Conservation (phyloP, 2,888 invertebrate genomes). For the Beris chalybata region DNA sequence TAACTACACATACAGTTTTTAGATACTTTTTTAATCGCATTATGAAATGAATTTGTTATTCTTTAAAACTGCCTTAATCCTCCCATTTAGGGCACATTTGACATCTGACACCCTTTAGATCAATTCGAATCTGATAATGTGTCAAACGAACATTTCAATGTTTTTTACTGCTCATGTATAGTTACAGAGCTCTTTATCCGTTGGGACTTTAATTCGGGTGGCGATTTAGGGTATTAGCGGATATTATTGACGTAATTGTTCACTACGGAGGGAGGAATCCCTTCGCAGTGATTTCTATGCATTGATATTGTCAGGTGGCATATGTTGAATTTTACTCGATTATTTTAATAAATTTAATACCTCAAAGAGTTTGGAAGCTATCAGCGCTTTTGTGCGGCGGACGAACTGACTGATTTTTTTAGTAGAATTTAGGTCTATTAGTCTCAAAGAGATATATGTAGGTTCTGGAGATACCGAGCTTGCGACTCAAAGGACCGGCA, state of each 20-base stretch:
- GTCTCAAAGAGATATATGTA: too few species aligned
- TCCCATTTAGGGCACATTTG: constrained; percentile 27
- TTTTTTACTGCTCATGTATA: background rate
- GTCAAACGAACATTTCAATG: constrained; percentile 19
- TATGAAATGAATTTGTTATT: constrained; percentile 31
- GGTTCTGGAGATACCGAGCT: too few species aligned
- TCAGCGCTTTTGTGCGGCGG: too few species aligned
- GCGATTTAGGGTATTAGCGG: background rate
- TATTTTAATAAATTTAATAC: too few species aligned
- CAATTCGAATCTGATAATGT: constrained; percentile 27
- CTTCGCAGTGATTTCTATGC: too few species aligned
- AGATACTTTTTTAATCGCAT: constrained; percentile 23
- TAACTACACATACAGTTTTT: too few species aligned
- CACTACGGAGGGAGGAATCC: constrained; percentile 4
- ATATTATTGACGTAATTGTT: constrained; percentile 26
- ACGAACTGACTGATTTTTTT: too few species aligned
- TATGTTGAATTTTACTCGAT: too few species aligned
- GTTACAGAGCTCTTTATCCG: constrained; percentile 8
- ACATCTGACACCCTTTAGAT: constrained; percentile 32
- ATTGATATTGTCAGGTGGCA: too few species aligned
- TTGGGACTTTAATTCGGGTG: background rate
- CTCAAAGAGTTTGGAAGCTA: too few species aligned
- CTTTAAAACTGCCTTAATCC: constrained; percentile 27
- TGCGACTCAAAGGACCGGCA: too few species aligned
- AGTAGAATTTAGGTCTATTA: too few species aligned